These are phyloP conservation scores for Drosophila mimica DNA, from an alignment of 2,888 invertebrate genomes.

Conservation along the genomic window DNA sequence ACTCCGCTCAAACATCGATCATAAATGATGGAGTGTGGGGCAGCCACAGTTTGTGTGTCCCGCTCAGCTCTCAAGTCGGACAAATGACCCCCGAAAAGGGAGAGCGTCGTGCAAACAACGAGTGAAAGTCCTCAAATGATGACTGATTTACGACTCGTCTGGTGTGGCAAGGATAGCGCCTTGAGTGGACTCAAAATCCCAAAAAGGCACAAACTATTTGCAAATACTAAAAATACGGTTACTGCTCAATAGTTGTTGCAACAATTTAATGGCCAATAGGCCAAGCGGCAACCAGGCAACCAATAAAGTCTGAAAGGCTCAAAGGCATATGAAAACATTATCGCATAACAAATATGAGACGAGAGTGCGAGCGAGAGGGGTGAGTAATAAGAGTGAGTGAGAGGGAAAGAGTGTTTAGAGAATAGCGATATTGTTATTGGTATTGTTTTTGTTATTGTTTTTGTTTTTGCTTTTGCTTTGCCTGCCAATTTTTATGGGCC, in stretches of 20 bases:
- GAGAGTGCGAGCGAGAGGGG: not conserved
- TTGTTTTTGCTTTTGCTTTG: slow-evolving; percentile 14
- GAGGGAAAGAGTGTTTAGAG: slow-evolving; percentile 16
- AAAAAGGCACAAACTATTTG: slow-evolving; percentile 52
- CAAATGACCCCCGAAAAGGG: slow-evolving; percentile 58
- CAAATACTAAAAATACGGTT: slow-evolving; percentile 36
- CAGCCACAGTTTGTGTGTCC: not conserved
- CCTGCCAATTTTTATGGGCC: slow-evolving; percentile 59
- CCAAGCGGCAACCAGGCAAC: slow-evolving; percentile 7
- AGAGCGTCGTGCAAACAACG: slow-evolving; percentile 50
- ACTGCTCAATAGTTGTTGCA: slow-evolving; percentile 13
- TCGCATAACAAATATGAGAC: slow-evolving; percentile 54
- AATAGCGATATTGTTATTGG: slow-evolving; percentile 17
- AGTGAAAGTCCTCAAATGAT: slow-evolving; percentile 44
- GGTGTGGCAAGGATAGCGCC: slow-evolving; percentile 11
- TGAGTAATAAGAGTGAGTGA: not conserved
- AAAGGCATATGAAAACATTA: slow-evolving; percentile 65
- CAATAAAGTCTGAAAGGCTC: slow-evolving; percentile 51
- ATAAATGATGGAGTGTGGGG: slow-evolving; percentile 65
- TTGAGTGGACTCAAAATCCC: slow-evolving; percentile 5
- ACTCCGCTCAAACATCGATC: slow-evolving; percentile 64
- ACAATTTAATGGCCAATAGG: slow-evolving; percentile 27
- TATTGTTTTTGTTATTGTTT: not conserved
- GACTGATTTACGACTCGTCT: slow-evolving; percentile 48
- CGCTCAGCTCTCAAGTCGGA: slow-evolving; percentile 58